A percentile compares a stretch with the other conserved stretches of the same genome.
phyloP scores from a whole-genome alignment of 2,888 invertebrate species.

The Catotricha subobsoleta region DNA sequence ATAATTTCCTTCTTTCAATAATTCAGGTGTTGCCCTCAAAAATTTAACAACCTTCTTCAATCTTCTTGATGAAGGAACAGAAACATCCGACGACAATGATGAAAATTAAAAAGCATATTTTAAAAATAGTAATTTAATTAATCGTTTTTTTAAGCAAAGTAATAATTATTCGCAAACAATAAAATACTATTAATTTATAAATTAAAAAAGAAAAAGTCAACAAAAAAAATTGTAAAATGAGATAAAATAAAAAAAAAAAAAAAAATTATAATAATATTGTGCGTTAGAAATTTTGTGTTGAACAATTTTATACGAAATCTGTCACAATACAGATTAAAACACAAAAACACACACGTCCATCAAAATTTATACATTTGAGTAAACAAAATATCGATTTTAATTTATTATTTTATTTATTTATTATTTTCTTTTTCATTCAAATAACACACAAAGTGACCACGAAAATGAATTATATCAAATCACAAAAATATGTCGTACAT shows the following conservation, averaged over 20 bases:
- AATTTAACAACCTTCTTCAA: conserved; percentile 25
- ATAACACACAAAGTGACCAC: too few species aligned
- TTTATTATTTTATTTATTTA: too few species aligned
- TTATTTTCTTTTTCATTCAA: conserved; percentile 4
- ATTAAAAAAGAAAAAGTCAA: not conserved
- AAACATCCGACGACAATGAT: not conserved
- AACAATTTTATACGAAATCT: conserved; percentile 1
- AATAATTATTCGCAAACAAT: conserved; percentile 2
- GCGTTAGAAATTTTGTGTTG: not conserved
- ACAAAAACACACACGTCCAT: too few species aligned
- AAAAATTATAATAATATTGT: not conserved
- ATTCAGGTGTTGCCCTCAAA: conserved; percentile 26
- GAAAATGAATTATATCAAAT: too few species aligned
- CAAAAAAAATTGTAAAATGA: not conserved
- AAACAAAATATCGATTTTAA: too few species aligned
- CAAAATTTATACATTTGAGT: too few species aligned
- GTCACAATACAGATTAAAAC: too few species aligned
- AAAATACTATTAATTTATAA: conserved; percentile 1
- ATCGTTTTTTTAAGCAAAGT: not conserved
- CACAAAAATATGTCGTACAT: too few species aligned
- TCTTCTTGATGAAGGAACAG: not conserved
- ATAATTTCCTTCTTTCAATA: conserved; percentile 4
- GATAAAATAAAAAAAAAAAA: not conserved
- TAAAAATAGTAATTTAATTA: not conserved
- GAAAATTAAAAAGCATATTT: not conserved